Conservation (phyloP, 1,140 invertebrate genomes). For the Cydia pomonella region DNA sequence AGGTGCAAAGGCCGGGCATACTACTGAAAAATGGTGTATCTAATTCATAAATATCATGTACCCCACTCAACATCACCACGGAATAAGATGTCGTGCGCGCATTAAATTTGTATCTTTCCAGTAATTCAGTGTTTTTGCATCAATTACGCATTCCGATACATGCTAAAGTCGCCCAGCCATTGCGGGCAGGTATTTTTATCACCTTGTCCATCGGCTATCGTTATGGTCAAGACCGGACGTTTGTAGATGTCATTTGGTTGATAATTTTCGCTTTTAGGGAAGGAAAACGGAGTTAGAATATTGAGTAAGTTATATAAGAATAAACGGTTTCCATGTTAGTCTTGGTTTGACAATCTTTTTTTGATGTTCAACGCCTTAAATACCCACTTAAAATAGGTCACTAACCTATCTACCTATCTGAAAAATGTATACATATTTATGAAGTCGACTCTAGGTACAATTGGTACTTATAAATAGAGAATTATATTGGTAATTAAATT, state of each 20-base stretch:
- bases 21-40: not conserved
- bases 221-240: not conserved
- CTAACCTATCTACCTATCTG: too few relatives aligned
- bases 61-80: not conserved
- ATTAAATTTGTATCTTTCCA: slow-evolving; percentile 28
- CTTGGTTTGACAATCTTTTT: not conserved
- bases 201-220: not conserved
- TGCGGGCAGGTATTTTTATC: slow-evolving; percentile 15
- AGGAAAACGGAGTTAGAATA: not conserved
- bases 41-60: not conserved
- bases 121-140: slow-evolving; percentile 37
- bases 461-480: too few relatives aligned
- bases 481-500: too few relatives aligned
- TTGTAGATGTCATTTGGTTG: not conserved
- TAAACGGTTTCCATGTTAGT: not conserved
- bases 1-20: too few relatives aligned
- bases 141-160: slow-evolving; percentile 39
- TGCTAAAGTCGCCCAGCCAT: slow-evolving; percentile 10
- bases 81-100: slow-evolving; percentile 29
- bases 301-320: not conserved
- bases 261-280: slow-evolving; percentile 10
- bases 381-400: too few relatives aligned
- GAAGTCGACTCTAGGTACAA: too few relatives aligned
- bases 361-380: too few relatives aligned
- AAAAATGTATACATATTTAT: too few relatives aligned